phyloP scores from a whole-genome alignment of 2,888 invertebrate species.

The Subacronicta megacephala region DNA sequence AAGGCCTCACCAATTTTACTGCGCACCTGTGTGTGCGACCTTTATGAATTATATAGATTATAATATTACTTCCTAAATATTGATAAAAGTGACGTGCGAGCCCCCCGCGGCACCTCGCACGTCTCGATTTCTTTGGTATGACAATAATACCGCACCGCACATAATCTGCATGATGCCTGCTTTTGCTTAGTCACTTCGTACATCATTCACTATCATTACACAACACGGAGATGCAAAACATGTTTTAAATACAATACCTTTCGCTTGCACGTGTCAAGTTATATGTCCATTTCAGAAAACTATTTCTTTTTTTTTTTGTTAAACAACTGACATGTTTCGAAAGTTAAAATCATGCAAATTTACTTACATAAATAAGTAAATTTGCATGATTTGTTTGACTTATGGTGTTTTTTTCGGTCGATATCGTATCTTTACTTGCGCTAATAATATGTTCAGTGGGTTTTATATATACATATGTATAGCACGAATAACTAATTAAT shows the following conservation, averaged over 20 bases:
- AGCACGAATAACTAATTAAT: too few species aligned
- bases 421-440: too few species aligned
- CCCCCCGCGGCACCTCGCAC: not conserved
- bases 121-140: not conserved
- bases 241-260: constrained; percentile 2
- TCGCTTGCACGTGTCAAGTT: not conserved
- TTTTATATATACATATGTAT: too few species aligned
- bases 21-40: constrained; percentile 11
- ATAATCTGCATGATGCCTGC: too few species aligned
- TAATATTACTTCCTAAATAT: not conserved
- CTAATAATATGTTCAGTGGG: too few species aligned
- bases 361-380: too few species aligned
- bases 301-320: too few species aligned
- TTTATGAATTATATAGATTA: not conserved
- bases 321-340: too few species aligned
- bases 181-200: not conserved
- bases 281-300: not conserved
- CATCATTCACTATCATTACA: not conserved
- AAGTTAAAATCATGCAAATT: too few species aligned
- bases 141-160: not conserved
- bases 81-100: not conserved
- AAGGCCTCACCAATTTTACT: constrained; percentile 13
- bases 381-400: too few species aligned
- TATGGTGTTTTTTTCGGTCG: too few species aligned
- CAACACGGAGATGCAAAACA: not conserved